Base-by-base conservation (phyloP, 2,113 vertebrate genomes). In the Sapajus apella region DNA sequence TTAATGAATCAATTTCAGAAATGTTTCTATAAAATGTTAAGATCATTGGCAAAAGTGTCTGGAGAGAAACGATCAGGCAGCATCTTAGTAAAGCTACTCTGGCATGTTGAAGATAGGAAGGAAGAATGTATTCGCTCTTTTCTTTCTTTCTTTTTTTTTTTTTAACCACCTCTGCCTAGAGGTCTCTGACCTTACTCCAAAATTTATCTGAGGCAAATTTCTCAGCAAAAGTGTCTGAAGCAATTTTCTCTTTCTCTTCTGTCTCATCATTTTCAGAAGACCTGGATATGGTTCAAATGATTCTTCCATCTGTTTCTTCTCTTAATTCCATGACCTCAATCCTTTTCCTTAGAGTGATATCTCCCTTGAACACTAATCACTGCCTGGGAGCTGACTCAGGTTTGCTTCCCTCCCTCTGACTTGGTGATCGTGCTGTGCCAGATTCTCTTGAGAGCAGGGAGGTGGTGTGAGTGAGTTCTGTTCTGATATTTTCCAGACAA, bases 221-320 rank as follows among this genome's bases (percentile, higher is more conserved):
- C 55, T 80, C 79, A 87, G 87, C n/a, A 93, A 89, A 95, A 76
- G 25, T 83, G 55, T 83, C 55, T 23, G 25, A 94, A 50, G 10
- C 70, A 73, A 35, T 82, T 52, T 70, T 96, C 45, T 72, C 20
- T 86, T 76, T 87, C 14, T 56, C 14, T 77, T 91, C n/a, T 73
- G 52, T 92, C 45, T 97, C 27, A 90, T 52, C 55, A n/a, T 35
- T 89, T 97, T 68, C 56, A 70, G 85, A 97, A 94, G 75, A 85
- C 58, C 32, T 94, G 91, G 68, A 64, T 83, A 55, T 43, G 73
- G 73, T 81, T 96, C 95, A 96, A 70, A 73, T 79, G 79, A 86
- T 79, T 89, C 91, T 82, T 86, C 82, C 76, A 96, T 95, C 97
- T 96, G 85, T 96, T 95, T 92, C 77, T 90, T 91, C 73, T 88